Conservation (phyloP, 2,888 invertebrate species). For the Colletes collaris region DNA sequence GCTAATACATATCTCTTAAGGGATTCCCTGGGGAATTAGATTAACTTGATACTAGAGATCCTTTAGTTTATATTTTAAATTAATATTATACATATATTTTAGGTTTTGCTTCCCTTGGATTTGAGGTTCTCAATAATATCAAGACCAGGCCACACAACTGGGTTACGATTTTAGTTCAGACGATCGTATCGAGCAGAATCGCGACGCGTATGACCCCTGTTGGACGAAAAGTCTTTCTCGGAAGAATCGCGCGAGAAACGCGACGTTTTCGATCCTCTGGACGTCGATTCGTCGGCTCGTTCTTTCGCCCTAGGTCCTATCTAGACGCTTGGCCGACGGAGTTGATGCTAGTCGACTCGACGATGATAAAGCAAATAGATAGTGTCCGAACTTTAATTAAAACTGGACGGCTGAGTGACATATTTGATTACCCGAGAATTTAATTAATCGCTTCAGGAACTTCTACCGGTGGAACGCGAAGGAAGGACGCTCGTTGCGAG, state of each 20-base stretch:
- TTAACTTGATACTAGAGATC: too few species aligned
- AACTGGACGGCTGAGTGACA: constrained; percentile 83
- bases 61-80: too few species aligned
- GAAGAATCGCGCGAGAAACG: not conserved
- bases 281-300: constrained; percentile 13
- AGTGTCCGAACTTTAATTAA: constrained; percentile 83
- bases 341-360: constrained; percentile 76
- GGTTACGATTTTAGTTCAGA: too few species aligned
- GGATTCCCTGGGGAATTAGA: too few species aligned
- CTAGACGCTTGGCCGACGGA: constrained; percentile 29
- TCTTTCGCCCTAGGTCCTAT: constrained; percentile 60
- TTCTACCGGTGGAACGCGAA: constrained; percentile 55
- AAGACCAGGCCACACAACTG: too few species aligned
- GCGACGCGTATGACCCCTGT: too few species aligned
- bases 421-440: constrained; percentile 83
- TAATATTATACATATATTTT: too few species aligned
- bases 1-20: too few species aligned
- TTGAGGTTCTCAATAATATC: too few species aligned
- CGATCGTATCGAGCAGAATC: too few species aligned
- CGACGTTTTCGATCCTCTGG: not conserved
- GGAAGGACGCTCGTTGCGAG: constrained; percentile 10
- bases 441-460: constrained; percentile 82
- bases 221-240: too few species aligned
- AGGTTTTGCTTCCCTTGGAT: too few species aligned
- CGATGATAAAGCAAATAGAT: constrained; percentile 83